A percentile compares a stretch with the other conserved stretches of the same genome.
Evolutionary conservation across 2,797 vertebrate genomes (phyloP).

Genomic region (Channa striata): DNA sequence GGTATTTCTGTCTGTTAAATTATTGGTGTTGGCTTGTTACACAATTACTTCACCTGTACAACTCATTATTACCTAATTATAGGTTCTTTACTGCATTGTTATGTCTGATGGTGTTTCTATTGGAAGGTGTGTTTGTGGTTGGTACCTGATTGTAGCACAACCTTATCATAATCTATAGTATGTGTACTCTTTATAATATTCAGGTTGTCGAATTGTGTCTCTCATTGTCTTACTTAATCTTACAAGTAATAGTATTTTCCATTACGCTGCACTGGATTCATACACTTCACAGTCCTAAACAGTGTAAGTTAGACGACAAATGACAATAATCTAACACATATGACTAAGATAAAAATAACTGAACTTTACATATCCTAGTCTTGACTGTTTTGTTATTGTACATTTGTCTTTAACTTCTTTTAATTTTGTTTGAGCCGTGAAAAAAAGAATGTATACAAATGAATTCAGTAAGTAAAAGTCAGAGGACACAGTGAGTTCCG

Average conservation of each 20-base stretch:
- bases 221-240: too few species aligned
- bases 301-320: too few species aligned
- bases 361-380: too few species aligned
- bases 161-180: neutral
- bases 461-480: too few species aligned
- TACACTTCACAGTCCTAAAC: too few species aligned
- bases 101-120: neutral
- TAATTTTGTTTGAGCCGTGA: too few species aligned
- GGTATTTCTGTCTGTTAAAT: neutral
- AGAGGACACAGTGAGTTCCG: too few species aligned
- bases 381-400: too few species aligned
- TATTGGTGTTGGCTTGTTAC: neutral
- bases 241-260: neutral
- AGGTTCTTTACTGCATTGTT: neutral
- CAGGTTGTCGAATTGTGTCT: neutral
- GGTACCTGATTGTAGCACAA: neutral
- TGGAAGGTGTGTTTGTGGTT: neutral
- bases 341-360: too few species aligned
- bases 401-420: too few species aligned
- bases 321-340: too few species aligned
- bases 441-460: too few species aligned
- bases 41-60: neutral
- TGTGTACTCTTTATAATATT: neutral
- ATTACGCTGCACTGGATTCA: neutral
- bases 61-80: slow-evolving; percentile 10